Evolutionary conservation across 92 coral and sea anemone species (phyloP), one percentile per base, ranked within the genome.

Genomic region (Actinostola sp.): DNA sequence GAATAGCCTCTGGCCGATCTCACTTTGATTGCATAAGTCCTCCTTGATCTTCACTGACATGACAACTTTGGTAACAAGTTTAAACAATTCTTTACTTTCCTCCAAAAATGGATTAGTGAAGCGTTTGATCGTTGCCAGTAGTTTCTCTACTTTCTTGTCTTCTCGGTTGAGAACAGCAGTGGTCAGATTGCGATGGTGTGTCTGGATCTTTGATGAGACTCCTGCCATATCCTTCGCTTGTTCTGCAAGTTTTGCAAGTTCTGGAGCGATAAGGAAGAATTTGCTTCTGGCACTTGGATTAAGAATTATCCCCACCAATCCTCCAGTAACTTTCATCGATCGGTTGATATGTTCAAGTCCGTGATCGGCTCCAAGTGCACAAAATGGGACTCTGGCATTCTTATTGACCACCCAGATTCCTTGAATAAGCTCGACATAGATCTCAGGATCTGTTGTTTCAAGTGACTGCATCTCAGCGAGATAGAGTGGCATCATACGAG

Each of bases 341-440:
- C 84, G 67, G 54, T 84, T 77, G 15, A 84, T 25, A 38, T 84
- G 89, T 38, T 85, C 86, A 0, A 85, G 71, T 60, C 52, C 90
- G 29, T 85, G 71, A 68, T 75, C 91, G 0, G 79, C 83, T 1
- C 91, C 91, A 42, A 74, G 48, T 2, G 68, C 91, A 41, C 87
- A 80, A 59, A 86, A 86, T 2, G 86, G 33, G 49, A 81, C 63
- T 13, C 9, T 26, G 10, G 75, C 13, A 43, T 74, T 86, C 80
- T 86, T 86, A 35, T 80, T 86, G 19, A 86, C 90, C 0, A 86
- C 78, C 91, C 83, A 80, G 73, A 73, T 80, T 25, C 91, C 91
- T 15, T 63, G 15, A 24, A 29, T 73, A 45, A 82, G 77, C 73
- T 87, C 82, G 9, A 31, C 52, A 21, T 82, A 77, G 52, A 77